These are phyloP conservation scores for Pollenia angustigena DNA, from an alignment of 2,888 invertebrate species.

Conservation along the genomic window DNA sequence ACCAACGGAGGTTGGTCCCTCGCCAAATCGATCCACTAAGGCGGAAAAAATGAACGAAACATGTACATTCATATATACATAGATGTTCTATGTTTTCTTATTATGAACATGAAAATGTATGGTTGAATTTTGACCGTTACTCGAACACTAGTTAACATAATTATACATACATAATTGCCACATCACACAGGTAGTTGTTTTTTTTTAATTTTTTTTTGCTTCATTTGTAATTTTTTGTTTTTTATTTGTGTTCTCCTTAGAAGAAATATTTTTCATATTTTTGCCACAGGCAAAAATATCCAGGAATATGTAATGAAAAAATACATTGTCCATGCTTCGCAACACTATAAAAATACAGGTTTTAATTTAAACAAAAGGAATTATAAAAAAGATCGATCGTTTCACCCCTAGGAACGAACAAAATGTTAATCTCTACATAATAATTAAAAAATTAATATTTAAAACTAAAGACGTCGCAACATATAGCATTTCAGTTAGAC, in stretches of 20 bases:
- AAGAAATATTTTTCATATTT: constrained; percentile 43
- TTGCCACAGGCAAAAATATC: constrained; percentile 58
- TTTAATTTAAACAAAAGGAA: constrained; percentile 39
- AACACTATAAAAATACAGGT: constrained; percentile 41
- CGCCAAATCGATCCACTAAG: too few relatives aligned
- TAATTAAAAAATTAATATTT: constrained; percentile 44
- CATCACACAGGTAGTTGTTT: too few relatives aligned
- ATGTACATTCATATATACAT: too few relatives aligned
- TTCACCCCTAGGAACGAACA: constrained; percentile 2
- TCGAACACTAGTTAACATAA: too few relatives aligned
- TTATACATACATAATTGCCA: too few relatives aligned
- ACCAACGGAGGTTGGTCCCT: too few relatives aligned
- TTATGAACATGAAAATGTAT: too few relatives aligned
- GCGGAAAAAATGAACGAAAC: too few relatives aligned
- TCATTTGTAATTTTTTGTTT: neutral
- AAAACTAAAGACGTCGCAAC: constrained; percentile 60
- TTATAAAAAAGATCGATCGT: constrained; percentile 24
- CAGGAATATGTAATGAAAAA: constrained; percentile 49
- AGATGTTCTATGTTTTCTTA: too few relatives aligned
- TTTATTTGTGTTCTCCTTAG: constrained; percentile 30
- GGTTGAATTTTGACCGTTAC: too few relatives aligned
- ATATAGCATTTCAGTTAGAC: constrained; percentile 69
- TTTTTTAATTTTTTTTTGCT: neutral
- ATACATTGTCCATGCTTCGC: constrained; percentile 27
- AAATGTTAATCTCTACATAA: constrained; percentile 55